A percentile compares a stretch with the other conserved stretches of the same genome.
These are phyloP conservation scores for Lottia scabra DNA, from an alignment of 2,888 invertebrate genomes.

Conservation along the genomic window DNA sequence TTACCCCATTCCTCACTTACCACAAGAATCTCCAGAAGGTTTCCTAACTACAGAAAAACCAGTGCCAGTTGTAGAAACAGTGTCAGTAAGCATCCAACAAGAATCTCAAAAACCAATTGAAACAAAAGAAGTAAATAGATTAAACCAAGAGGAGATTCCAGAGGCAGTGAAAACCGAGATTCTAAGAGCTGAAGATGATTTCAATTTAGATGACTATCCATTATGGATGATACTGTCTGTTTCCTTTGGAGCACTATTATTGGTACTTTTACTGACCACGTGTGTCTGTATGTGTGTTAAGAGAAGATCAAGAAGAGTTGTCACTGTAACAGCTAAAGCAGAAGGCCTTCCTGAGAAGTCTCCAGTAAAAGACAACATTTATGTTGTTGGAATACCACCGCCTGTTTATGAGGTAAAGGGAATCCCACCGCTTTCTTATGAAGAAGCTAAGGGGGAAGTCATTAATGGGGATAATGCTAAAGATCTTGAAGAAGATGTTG, in stretches of 20 bases:
- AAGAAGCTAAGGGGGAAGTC: conserved; percentile 49
- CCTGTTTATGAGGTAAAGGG: conserved; percentile 33
- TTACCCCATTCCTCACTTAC: background rate
- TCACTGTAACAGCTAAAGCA: conserved; percentile 12
- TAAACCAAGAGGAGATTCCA: background rate
- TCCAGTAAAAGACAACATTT: conserved; percentile 20
- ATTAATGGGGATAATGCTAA: conserved; percentile 25
- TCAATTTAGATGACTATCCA: conserved; percentile 16
- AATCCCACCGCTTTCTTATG: conserved; percentile 50
- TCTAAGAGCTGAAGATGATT: too few relatives aligned
- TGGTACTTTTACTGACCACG: conserved; percentile 15
- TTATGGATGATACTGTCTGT: conserved; percentile 28
- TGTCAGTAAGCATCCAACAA: background rate
- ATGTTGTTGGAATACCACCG: conserved; percentile 12
- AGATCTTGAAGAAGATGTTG: conserved; percentile 1
- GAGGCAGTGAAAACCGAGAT: too few relatives aligned
- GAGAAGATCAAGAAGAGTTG: conserved; percentile 12
- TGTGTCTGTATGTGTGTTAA: conserved; percentile 20
- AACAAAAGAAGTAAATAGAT: background rate
- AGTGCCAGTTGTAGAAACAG: background rate
- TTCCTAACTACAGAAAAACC: background rate
- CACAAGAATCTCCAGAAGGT: background rate
- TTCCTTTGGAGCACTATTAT: conserved; percentile 18
- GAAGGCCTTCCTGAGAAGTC: conserved; percentile 16
- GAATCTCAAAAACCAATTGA: background rate